phyloP scores from a whole-genome alignment of 2,113 vertebrate species.

The Neotoma lepida region DNA sequence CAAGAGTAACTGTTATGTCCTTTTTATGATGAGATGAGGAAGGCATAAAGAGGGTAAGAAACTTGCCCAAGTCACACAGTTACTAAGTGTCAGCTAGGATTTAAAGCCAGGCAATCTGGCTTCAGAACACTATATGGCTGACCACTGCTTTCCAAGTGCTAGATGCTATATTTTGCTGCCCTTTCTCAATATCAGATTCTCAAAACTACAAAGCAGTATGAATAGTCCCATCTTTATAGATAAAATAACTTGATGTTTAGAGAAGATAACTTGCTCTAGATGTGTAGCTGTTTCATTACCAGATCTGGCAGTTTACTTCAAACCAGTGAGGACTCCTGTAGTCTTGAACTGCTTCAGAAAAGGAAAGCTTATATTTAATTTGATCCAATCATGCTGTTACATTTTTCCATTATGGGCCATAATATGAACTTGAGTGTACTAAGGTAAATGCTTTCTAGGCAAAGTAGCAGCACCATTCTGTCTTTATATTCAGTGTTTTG shows the following conservation, averaged over 20 bases:
- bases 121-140: not conserved
- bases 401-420: not conserved
- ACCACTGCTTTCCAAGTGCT: not conserved
- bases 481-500: not conserved
- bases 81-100: not conserved
- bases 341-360: not conserved
- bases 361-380: not conserved
- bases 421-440: not conserved
- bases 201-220: not conserved
- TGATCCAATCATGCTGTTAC: not conserved
- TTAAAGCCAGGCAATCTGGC: not conserved
- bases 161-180: not conserved
- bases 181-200: not conserved
- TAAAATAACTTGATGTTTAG: not conserved
- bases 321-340: not conserved
- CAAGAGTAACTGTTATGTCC: not conserved
- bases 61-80: not conserved
- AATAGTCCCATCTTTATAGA: not conserved
- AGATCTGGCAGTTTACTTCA: conserved; percentile 25
- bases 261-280: conserved; percentile 19
- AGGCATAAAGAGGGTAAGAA: not conserved
- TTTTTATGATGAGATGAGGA: conserved; percentile 9
- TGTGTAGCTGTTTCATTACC: not conserved
- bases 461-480: not conserved
- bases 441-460: not conserved